Evolutionary conservation across 2,797 vertebrate genomes (phyloP), one percentile per base, ranked within the genome.

Genomic region (Coccyzus lansbergi): DNA sequence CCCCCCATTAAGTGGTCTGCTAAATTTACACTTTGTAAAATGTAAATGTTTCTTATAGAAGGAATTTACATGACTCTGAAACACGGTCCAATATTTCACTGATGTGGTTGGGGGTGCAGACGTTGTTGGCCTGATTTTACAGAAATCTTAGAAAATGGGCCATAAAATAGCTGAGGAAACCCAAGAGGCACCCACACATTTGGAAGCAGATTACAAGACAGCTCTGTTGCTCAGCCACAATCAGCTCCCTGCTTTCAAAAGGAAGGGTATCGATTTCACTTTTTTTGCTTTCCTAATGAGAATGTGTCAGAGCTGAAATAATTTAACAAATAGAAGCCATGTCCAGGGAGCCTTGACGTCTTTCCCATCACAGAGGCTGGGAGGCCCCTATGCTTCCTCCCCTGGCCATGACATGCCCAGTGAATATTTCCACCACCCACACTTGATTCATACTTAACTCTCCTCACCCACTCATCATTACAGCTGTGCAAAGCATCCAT

Each of bases 141-240:
- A 86, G 65, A 95, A 97, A 97, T 95, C 98, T 98, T 97, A 97
- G 98, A 98, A 97, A 97, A 93, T 7, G 82, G 94, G 97, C 97
- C 97, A 94, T 97, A 97, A 96, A 97, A 97, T 97, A 97, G 96
- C 97, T 98, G 97, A 95, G 97, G 98, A 98, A 92, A 95, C 97
- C 97, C 95, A 93, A 92, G 97, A 97, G 97, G 97, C 96, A 93
- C 97, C 98, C 98, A 93, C 97, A 94, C 87, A 4, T 97, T 98
- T 98, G 98, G 98, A 98, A 95, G 86, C 83, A 97, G 98, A 98
- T 98, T 97, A 98, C 72, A 98, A 96, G 81, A 86, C 95, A 83
- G 95, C 88, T 88, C 82, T 69, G 94, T 92, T 97, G 95, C 89
- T 69, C 97, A 92, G 97, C 98, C 97, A 42, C 97, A 95, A 83